Percentiles rank a stretch among this genome's conserved stretches.
These are phyloP conservation scores for Acanthisitta chloris DNA, from an alignment of 2,113 vertebrate species.

Conservation along the genomic window DNA sequence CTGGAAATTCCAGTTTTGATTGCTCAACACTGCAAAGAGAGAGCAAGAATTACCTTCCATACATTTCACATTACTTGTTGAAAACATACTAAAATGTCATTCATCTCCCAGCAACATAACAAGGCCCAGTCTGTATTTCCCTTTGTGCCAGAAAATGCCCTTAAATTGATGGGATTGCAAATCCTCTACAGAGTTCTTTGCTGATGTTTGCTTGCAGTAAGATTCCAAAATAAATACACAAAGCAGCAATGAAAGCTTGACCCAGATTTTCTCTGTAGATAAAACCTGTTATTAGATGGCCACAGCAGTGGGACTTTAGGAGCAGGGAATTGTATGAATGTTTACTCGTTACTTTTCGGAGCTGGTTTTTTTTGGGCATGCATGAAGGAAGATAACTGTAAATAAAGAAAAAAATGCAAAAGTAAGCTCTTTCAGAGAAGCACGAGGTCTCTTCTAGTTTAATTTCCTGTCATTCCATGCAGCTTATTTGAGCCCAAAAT, in stretches of 20 bases:
- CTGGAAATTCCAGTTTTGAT: not conserved
- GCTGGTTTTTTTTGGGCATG: not conserved
- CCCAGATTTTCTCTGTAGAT: not conserved
- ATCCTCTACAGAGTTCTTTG: not conserved
- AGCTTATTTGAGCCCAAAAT: not conserved
- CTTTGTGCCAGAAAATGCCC: not conserved
- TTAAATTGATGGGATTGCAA: not conserved
- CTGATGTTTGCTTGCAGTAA: not conserved
- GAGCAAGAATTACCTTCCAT: not conserved
- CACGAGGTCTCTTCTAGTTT: not conserved
- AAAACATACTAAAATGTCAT: not conserved
- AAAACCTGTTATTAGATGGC: not conserved
- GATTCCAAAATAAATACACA: not conserved
- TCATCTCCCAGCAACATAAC: not conserved
- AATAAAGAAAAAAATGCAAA: not conserved
- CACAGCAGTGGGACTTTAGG: not conserved
- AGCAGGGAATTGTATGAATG: not conserved
- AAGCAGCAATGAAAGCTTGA: not conserved
- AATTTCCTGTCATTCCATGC: not conserved
- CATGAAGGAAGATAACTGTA: not conserved
- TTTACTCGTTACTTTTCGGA: not conserved
- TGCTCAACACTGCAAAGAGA: not conserved
- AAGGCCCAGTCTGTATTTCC: not conserved
- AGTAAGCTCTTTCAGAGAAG: not conserved
- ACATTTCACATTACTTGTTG: not conserved